These are phyloP conservation scores for Eubasilissa splendida DNA, from an alignment of 2,888 invertebrate species.

Conservation along the genomic window DNA sequence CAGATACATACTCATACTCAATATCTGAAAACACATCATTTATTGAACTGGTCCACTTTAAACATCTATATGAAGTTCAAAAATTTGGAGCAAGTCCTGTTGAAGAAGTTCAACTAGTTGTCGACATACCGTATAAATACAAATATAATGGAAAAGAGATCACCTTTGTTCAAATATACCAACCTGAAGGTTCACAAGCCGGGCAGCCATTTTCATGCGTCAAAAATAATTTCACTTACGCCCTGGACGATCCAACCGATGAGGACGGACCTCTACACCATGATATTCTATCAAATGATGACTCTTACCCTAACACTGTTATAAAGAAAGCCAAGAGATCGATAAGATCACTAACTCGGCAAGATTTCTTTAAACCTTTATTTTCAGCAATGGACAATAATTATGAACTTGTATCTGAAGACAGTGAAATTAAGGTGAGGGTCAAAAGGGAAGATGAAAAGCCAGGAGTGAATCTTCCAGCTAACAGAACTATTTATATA, in stretches of 20 bases:
- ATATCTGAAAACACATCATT: conserved; percentile 58
- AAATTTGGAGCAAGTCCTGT: conserved; percentile 66
- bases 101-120: conserved; percentile 61
- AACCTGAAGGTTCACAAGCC: conserved; percentile 58
- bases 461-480: conserved; percentile 37
- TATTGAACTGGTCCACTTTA: conserved; percentile 60
- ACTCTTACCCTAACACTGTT: not conserved
- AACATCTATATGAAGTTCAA: conserved; percentile 61
- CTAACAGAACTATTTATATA: conserved; percentile 62
- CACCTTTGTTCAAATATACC: conserved; percentile 40
- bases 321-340: conserved; percentile 20
- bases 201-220: conserved; percentile 61
- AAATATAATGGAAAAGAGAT: conserved; percentile 14
- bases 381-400: conserved; percentile 16
- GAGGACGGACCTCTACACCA: conserved; percentile 21
- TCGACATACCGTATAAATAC: conserved; percentile 62
- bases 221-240: conserved; percentile 57
- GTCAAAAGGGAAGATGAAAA: conserved; percentile 28
- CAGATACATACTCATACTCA: conserved; percentile 63
- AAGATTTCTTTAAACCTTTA: conserved; percentile 40
- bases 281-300: conserved; percentile 13
- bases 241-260: conserved; percentile 33
- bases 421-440: not conserved
- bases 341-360: conserved; percentile 11
- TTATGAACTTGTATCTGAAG: not conserved